Conservation (phyloP, 2,888 invertebrate genomes). For the Phengaris alcon region DNA sequence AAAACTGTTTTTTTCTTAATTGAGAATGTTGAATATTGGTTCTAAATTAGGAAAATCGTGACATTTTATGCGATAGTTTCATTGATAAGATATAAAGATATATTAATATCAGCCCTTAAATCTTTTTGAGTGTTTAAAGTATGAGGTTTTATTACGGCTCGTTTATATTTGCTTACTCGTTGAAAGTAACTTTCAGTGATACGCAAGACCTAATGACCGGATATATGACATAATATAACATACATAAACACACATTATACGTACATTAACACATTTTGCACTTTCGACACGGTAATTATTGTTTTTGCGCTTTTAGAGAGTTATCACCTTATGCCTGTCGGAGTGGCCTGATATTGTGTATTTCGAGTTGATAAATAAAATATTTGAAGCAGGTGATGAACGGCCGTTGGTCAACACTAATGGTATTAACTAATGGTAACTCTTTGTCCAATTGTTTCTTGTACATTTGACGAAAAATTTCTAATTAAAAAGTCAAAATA, state of each 20-base stretch:
- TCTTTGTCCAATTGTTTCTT: no score
- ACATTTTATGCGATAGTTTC: not conserved
- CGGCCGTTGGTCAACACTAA: no score
- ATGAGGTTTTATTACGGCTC: no score
- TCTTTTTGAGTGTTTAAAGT: no score
- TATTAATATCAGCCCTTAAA: not conserved
- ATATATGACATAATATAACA: not conserved
- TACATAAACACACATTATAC: not conserved
- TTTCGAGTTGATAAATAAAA: not conserved
- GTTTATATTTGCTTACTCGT: no score
- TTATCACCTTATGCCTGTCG: not conserved
- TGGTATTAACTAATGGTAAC: no score
- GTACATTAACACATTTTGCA: not conserved
- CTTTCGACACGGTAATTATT: conserved; percentile 2
- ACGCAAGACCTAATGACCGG: not conserved
- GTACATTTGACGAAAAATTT: no score
- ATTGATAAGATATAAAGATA: not conserved
- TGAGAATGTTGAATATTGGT: not conserved
- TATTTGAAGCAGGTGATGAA: not conserved
- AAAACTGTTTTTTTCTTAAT: not conserved
- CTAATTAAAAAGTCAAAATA: no score
- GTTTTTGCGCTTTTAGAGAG: conserved; percentile 6
- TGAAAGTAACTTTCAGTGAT: not conserved
- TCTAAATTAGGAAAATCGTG: not conserved
- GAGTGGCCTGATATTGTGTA: not conserved